Evolutionary conservation across 1,140 invertebrate genomes (phyloP).

Genomic region (Aradophagus sp.): DNA sequence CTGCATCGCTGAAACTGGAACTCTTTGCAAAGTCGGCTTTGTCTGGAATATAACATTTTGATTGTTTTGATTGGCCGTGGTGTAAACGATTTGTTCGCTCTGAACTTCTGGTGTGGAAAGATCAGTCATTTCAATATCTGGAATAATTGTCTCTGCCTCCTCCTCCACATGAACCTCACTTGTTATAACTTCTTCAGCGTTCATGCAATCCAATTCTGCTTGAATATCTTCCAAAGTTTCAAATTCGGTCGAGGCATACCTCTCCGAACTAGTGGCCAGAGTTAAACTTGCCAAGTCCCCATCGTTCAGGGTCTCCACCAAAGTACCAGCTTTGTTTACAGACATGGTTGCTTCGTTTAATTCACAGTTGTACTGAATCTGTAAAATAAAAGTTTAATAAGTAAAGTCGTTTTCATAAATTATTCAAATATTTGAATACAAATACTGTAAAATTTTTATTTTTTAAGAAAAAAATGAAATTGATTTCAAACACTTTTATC

Average conservation of each 20-base stretch:
- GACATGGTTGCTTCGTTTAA: conserved; percentile 58
- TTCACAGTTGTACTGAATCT: not conserved
- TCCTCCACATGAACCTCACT: conserved; percentile 61
- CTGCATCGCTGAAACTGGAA: conserved; percentile 67
- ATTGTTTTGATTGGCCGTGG: conserved; percentile 66
- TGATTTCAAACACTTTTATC: too few relatives aligned
- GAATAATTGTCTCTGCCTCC: conserved; percentile 65
- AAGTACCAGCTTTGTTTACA: conserved; percentile 64
- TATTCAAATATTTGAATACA: too few relatives aligned
- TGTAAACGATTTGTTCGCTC: conserved; percentile 66
- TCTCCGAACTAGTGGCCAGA: conserved; percentile 61
- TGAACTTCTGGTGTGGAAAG: conserved; percentile 60
- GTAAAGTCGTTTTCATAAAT: too few relatives aligned
- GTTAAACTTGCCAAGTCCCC: conserved; percentile 66
- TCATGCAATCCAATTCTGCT: conserved; percentile 72
- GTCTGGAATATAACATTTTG: conserved; percentile 72
- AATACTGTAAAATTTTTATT: too few relatives aligned
- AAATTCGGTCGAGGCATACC: conserved; percentile 67
- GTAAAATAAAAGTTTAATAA: not conserved
- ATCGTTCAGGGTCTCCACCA: conserved; percentile 68
- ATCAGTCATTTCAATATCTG: conserved; percentile 70
- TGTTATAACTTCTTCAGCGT: conserved; percentile 71
- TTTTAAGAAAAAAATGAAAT: not conserved
- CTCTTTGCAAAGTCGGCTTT: conserved; percentile 69
- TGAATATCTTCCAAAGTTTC: conserved; percentile 72